Percentiles rank a stretch among this genome's conserved stretches.
phyloP scores from a whole-genome alignment of 2,113 vertebrate species.

The Limanda limanda region DNA sequence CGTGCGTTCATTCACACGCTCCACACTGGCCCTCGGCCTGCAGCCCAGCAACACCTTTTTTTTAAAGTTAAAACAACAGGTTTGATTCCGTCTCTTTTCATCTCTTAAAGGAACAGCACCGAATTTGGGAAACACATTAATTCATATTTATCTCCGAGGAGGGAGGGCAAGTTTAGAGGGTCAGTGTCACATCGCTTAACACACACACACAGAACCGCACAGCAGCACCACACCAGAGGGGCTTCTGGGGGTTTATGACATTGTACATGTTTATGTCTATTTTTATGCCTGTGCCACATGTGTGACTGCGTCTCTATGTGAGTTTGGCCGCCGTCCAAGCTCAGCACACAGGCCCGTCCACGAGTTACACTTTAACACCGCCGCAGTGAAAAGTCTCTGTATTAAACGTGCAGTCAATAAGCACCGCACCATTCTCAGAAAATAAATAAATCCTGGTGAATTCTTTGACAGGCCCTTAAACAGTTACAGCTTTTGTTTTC shows the following conservation, averaged over 20 bases:
- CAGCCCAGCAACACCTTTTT: constrained; percentile 24
- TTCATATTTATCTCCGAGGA: neutral
- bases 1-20: neutral
- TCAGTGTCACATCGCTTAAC: neutral
- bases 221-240: constrained; percentile 1
- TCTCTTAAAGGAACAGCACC: constrained; percentile 12
- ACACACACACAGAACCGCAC: neutral
- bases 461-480: constrained; percentile 9
- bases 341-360: neutral
- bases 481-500: neutral
- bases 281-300: constrained; percentile 1
- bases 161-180: neutral
- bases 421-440: constrained; percentile 1
- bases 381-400: neutral
- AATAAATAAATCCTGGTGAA: constrained; percentile 23
- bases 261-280: constrained; percentile 10
- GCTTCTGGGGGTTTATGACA: constrained; percentile 3
- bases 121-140: neutral
- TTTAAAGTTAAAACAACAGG: constrained; percentile 41
- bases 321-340: constrained; percentile 36
- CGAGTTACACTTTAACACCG: neutral
- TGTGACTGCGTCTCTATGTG: neutral
- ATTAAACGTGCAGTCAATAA: constrained; percentile 3
- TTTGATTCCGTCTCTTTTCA: constrained; percentile 1
- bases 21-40: constrained; percentile 11